Percentiles rank a stretch among this genome's conserved stretches.
Conservation (phyloP, 2,797 vertebrate species). For the Chaunax sp. region DNA sequence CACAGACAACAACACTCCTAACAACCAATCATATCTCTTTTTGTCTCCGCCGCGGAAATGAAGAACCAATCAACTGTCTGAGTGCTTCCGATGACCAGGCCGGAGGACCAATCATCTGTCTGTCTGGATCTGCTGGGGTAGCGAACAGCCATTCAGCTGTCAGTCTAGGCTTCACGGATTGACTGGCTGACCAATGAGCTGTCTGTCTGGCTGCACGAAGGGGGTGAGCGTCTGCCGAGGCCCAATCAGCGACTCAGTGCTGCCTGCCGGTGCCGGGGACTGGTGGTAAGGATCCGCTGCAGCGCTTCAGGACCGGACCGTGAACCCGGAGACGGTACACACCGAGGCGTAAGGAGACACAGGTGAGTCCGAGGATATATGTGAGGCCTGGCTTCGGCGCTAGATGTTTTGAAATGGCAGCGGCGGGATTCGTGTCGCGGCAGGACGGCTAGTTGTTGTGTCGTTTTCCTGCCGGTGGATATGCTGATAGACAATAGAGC, state of each 20-base stretch:
- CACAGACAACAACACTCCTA: slow-evolving; percentile 84
- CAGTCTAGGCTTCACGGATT: slow-evolving; percentile 66
- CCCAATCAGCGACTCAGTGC: slow-evolving; percentile 87
- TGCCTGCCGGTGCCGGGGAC: slow-evolving; percentile 89
- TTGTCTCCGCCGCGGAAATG: neutral
- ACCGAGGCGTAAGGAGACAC: slow-evolving; percentile 83
- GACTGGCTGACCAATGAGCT: slow-evolving; percentile 59
- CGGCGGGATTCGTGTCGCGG: slow-evolving; percentile 54
- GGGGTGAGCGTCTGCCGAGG: slow-evolving; percentile 79
- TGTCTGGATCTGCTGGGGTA: slow-evolving; percentile 42
- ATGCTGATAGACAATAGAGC: slow-evolving; percentile 81
- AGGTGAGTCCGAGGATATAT: slow-evolving; percentile 87
- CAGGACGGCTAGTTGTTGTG: slow-evolving; percentile 34
- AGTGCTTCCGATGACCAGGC: neutral
- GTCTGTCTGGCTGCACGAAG: slow-evolving; percentile 60
- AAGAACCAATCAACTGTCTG: slow-evolving; percentile 49
- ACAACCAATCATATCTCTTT: slow-evolving; percentile 75
- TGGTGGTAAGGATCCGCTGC: slow-evolving; percentile 85
- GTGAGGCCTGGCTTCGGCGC: slow-evolving; percentile 73
- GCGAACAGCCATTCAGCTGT: slow-evolving; percentile 43
- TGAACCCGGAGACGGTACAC: slow-evolving; percentile 86
- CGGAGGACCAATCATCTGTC: slow-evolving; percentile 42
- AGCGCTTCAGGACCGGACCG: slow-evolving; percentile 86
- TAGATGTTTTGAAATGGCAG: slow-evolving; percentile 54
- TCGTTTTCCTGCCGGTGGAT: slow-evolving; percentile 43